phyloP scores from a whole-genome alignment of 2,797 vertebrate species.

The Emys orbicularis region DNA sequence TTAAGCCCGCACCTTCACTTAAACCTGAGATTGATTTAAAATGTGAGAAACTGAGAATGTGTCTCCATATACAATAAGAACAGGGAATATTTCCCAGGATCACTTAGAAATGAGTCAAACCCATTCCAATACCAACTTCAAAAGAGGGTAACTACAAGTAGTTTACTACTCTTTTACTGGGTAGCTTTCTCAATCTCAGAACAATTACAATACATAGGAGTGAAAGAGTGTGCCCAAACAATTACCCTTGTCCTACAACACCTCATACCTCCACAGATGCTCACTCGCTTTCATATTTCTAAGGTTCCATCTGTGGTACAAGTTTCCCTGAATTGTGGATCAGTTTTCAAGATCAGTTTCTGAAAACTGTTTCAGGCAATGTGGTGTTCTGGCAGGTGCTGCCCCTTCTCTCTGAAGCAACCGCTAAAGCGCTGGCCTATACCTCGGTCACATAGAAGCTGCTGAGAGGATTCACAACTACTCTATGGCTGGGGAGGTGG shows the following conservation, averaged over 20 bases:
- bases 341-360: neutral
- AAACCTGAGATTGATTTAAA: slow-evolving; percentile 85
- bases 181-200: slow-evolving; percentile 5
- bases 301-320: neutral
- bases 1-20: slow-evolving; percentile 84
- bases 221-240: neutral
- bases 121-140: neutral
- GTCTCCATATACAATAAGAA: slow-evolving; percentile 45
- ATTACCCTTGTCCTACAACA: neutral
- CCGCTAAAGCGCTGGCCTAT: neutral
- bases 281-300: accelerated
- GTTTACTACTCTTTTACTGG: slow-evolving; percentile 19
- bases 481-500: too few species aligned
- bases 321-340: neutral
- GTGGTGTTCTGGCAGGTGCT: accelerated
- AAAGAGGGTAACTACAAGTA: accelerated
- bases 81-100: slow-evolving; percentile 48
- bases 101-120: neutral
- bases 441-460: accelerated
- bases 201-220: neutral
- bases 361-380: neutral
- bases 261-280: neutral
- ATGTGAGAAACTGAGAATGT: slow-evolving; percentile 53
- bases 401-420: neutral
- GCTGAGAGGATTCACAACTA: accelerated